These are phyloP conservation scores for Acromyrmex echinatior DNA, from an alignment of 1,140 invertebrate genomes.

Conservation along the genomic window DNA sequence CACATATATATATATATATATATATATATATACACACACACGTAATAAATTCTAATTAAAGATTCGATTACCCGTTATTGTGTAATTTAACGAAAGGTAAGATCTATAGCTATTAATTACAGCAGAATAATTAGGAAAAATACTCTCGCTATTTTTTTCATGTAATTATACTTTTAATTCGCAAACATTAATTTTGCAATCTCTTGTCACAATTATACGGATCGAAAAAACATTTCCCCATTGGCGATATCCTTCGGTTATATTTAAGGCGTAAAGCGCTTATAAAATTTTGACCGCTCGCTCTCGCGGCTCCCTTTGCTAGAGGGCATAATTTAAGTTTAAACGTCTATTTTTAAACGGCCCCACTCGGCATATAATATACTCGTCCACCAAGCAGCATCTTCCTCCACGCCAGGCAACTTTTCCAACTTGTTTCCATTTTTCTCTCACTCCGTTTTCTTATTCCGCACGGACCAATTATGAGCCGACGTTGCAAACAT, in stretches of 20 bases:
- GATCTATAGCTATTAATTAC: not conserved
- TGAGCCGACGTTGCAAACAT: not conserved
- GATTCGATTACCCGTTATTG: not conserved
- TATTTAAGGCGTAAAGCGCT: not conserved
- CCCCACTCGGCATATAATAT: slow-evolving; percentile 72
- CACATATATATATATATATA: too few relatives aligned
- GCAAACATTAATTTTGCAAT: not conserved
- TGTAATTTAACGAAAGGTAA: not conserved
- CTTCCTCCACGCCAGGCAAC: slow-evolving; percentile 43
- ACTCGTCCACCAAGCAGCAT: slow-evolving; percentile 41
- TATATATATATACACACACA: too few relatives aligned
- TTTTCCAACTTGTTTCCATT: slow-evolving; percentile 46
- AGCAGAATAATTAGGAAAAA: not conserved
- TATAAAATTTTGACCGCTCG: slow-evolving; percentile 71
- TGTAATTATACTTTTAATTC: not conserved
- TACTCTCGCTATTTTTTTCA: not conserved
- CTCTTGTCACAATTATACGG: not conserved
- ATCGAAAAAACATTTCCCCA: too few relatives aligned
- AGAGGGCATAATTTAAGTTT: slow-evolving; percentile 78
- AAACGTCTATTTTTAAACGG: slow-evolving; percentile 78
- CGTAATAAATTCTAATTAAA: slow-evolving; percentile 1
- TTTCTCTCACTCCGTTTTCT: slow-evolving; percentile 38
- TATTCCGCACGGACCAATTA: not conserved
- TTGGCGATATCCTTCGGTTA: not conserved
- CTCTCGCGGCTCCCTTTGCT: slow-evolving; percentile 68